A percentile compares a stretch with the other conserved stretches of the same genome.
These are phyloP conservation scores for Venusia cambrica DNA, from an alignment of 2,888 invertebrate species.

Conservation along the genomic window DNA sequence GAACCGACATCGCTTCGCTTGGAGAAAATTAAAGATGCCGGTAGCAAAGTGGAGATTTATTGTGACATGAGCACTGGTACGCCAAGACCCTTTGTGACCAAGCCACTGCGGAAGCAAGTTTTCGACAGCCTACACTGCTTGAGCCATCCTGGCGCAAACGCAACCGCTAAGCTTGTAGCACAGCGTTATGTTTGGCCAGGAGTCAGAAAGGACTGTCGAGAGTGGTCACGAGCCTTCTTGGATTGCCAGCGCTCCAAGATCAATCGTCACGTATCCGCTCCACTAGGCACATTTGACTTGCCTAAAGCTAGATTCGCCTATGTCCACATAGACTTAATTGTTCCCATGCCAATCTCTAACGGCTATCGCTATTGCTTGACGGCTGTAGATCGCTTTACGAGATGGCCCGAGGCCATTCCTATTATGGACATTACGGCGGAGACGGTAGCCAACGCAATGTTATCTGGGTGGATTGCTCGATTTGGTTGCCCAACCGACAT, in stretches of 20 bases:
- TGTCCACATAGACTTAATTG: constrained; percentile 1
- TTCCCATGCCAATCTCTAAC: not conserved
- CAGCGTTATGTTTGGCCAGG: not conserved
- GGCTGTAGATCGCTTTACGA: too few species aligned
- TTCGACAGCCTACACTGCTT: not conserved
- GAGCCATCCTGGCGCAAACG: not conserved
- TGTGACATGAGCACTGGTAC: not conserved
- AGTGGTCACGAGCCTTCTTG: constrained; percentile 1
- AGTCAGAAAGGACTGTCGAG: too few species aligned
- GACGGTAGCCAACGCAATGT: not conserved
- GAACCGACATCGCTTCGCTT: not conserved
- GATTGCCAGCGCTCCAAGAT: not conserved
- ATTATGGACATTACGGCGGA: not conserved
- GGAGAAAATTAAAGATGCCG: not conserved
- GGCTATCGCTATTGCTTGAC: constrained; percentile 3
- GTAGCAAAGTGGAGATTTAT: not conserved
- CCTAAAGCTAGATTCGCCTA: not conserved
- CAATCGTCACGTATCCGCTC: constrained; percentile 1
- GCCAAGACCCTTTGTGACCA: not conserved
- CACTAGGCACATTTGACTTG: not conserved
- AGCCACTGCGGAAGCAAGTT: not conserved
- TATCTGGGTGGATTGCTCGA: constrained; percentile 3
- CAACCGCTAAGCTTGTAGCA: not conserved
- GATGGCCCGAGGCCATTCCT: not conserved
- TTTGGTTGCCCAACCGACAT: constrained; percentile 1